Base-by-base conservation (phyloP, 2,888 invertebrate species). In the Strigamia transsilvanica region DNA sequence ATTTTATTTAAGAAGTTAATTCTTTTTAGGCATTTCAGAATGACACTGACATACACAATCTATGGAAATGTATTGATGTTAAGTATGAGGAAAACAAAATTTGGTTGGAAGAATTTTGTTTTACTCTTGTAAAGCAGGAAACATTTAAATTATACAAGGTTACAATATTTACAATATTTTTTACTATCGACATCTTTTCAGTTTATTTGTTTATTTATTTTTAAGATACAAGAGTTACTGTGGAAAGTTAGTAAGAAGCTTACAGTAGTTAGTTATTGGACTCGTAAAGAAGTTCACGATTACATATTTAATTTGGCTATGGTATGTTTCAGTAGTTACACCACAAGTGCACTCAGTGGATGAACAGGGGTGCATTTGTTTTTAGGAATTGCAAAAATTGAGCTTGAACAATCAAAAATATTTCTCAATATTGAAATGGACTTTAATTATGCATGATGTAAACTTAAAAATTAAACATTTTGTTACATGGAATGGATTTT, bases 41-140 rank as follows among this genome's bases (percentile, higher is more conserved):
- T 21, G 61, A 61, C 10, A 61, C 18, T 18, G 61, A 61, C 12
- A 61, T 61, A 10, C 10, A 61, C 10, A 61, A 21, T 23, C 10
- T 61, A 61, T 61, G 61, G 61, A 18, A 18, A 21, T 61, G 61
- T 23, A 61, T 61, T 21, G 61, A 61, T 23, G 18, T 61, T 12
- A 61, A 61, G 18, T 61, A 61, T 23, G 61, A 61, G 23, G 61
- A 61, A 61, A 61, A 61, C 18, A 61, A 18, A 23, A 61, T 61
- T 21, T 61, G 61, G 61, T 23, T 61, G 10, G 61, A 61, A 61
- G 61, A 61, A 61, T 61, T 61, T 21, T 61, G 61, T 61, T 61
- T 18, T 23, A 61, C 61, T 23, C 23, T 61, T 23, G 61, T 21
- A 23, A 61, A 61, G 12, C 61, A 61, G 12, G 61, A 61, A 21